These are phyloP conservation scores for Coreoperca whiteheadi DNA, from an alignment of 2,113 vertebrate genomes.

Conservation along the genomic window DNA sequence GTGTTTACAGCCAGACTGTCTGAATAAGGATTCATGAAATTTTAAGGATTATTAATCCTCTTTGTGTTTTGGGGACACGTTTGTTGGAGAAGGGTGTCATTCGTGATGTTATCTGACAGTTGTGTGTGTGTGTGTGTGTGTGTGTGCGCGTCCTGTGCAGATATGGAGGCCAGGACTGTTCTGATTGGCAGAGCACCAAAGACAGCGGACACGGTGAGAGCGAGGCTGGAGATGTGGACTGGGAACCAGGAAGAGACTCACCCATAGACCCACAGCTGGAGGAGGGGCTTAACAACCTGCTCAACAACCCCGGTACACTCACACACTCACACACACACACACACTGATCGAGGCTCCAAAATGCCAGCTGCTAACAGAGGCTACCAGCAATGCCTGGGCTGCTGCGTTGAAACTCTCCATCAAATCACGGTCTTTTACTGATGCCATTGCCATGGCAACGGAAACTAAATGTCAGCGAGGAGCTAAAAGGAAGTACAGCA, in stretches of 20 bases:
- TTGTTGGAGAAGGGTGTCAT: background rate
- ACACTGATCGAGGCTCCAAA: too few species aligned
- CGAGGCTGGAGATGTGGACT: constrained; percentile 89
- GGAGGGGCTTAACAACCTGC: constrained; percentile 87
- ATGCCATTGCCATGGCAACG: too few species aligned
- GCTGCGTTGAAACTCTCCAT: too few species aligned
- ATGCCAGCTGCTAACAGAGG: too few species aligned
- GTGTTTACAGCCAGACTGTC: too few species aligned
- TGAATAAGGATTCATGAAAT: too few species aligned
- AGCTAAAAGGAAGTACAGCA: too few species aligned
- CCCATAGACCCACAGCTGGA: constrained; percentile 89
- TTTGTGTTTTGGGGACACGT: background rate
- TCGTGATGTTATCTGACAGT: background rate
- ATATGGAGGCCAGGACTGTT: constrained; percentile 84
- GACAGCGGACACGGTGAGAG: constrained; percentile 90
- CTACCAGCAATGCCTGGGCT: too few species aligned
- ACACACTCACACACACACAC: constrained; percentile 18
- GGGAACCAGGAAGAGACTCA: constrained; percentile 86
- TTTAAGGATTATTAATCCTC: background rate
- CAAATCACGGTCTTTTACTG: too few species aligned
- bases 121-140: background rate
- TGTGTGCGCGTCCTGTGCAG: constrained; percentile 70
- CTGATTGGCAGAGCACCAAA: constrained; percentile 89
- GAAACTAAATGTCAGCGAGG: too few species aligned
- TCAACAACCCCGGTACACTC: constrained; percentile 87